These are phyloP conservation scores for Tetranychus urticae DNA, from an alignment of 1,140 invertebrate genomes.

Conservation along the genomic window DNA sequence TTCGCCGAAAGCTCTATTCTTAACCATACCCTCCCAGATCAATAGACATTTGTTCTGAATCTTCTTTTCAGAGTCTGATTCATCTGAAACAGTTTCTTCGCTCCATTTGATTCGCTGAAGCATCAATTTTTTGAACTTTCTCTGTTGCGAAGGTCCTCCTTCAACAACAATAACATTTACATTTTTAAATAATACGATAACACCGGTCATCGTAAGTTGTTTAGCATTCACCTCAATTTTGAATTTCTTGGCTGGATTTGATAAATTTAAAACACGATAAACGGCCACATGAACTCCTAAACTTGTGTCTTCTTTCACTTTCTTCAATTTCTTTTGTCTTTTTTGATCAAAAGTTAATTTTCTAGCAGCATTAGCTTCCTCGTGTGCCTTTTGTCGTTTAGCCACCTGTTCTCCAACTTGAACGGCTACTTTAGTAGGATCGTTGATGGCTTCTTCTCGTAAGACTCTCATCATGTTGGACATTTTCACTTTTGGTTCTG, in stretches of 20 bases:
- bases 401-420: constrained; percentile 96
- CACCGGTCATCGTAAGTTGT: constrained; percentile 84
- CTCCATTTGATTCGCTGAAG: constrained; percentile 88
- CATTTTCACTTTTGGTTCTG: constrained; percentile 75
- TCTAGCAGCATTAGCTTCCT: constrained; percentile 79
- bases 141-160: constrained; percentile 88
- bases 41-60: constrained; percentile 12
- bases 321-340: constrained; percentile 72
- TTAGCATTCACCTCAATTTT: constrained; percentile 95
- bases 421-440: constrained; percentile 96
- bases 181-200: constrained; percentile 74
- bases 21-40: constrained; percentile 38
- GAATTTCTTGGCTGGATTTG: constrained; percentile 80
- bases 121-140: constrained; percentile 86
- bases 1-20: constrained; percentile 66
- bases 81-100: constrained; percentile 39
- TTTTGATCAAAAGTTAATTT: constrained; percentile 81
- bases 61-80: constrained; percentile 10
- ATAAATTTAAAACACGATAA: constrained; percentile 70
- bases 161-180: constrained; percentile 94
- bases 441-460: constrained; percentile 89
- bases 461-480: constrained; percentile 96
- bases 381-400: constrained; percentile 77
- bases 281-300: constrained; percentile 74
- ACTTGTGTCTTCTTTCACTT: constrained; percentile 68